Percentiles rank a stretch among this genome's conserved stretches.
These are phyloP conservation scores for Aurelia aurita DNA, from an alignment of 30 jellyfish, hydroid and myxozoan genomes.

Conservation along the genomic window DNA sequence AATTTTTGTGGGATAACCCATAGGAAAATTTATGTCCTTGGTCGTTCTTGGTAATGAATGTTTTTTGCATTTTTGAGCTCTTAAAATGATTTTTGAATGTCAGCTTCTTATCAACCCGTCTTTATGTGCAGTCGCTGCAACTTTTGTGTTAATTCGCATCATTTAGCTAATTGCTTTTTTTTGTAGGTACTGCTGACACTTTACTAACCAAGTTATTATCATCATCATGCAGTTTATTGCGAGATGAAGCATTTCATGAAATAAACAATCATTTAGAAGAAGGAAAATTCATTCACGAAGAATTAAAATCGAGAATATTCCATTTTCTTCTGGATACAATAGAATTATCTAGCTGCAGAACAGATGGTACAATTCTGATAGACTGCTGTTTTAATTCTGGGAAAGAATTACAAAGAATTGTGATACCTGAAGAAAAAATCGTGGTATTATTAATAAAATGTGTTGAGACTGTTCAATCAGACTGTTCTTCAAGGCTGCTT, in stretches of 20 bases:
- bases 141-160: no score
- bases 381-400: background rate
- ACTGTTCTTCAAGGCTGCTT: background rate
- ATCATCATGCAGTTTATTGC: background rate
- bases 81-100: no score
- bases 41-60: no score
- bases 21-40: no score
- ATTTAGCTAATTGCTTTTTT: no score
- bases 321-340: background rate
- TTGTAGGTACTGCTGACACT: background rate
- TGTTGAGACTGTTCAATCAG: background rate
- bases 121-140: no score
- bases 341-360: background rate
- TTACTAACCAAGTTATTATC: slow-evolving; percentile 3
- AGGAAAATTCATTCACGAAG: background rate
- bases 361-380: background rate
- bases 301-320: background rate
- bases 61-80: no score
- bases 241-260: slow-evolving; percentile 21
- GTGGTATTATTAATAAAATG: background rate
- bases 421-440: background rate
- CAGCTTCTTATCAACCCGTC: no score
- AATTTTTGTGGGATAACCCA: no score
- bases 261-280: background rate
- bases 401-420: background rate